Conservation (phyloP, 2,888 invertebrate species). For the Embidobia sp. region DNA sequence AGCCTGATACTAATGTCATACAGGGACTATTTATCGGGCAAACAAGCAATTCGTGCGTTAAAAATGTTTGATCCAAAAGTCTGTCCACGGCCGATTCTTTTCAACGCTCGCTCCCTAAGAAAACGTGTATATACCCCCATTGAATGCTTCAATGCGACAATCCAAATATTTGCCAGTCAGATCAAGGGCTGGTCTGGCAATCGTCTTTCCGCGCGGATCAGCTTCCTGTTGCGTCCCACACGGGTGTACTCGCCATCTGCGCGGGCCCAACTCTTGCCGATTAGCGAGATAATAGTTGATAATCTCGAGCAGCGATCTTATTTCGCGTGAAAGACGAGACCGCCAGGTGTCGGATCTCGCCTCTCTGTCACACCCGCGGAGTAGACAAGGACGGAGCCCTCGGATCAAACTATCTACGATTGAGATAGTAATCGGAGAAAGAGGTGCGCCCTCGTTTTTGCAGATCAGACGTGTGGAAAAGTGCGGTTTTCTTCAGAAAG, state of each 20-base stretch:
- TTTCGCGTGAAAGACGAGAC: slow-evolving; percentile 79
- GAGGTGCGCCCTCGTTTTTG: slow-evolving; percentile 46
- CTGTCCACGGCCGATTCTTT: too few relatives aligned
- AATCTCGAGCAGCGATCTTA: slow-evolving; percentile 78
- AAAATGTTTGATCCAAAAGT: too few relatives aligned
- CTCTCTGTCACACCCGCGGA: slow-evolving; percentile 25
- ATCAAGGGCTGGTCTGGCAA: slow-evolving; percentile 72
- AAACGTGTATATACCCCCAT: slow-evolving; percentile 56
- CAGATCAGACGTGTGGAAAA: slow-evolving; percentile 69
- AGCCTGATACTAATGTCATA: too few relatives aligned
- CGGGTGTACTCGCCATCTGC: slow-evolving; percentile 52
- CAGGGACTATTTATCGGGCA: too few relatives aligned
- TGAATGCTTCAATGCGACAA: slow-evolving; percentile 80
- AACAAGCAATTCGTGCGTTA: too few relatives aligned
- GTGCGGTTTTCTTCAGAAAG: slow-evolving; percentile 46
- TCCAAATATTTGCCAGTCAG: slow-evolving; percentile 81
- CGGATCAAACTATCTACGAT: slow-evolving; percentile 72
- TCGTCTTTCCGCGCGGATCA: slow-evolving; percentile 56
- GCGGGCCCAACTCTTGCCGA: slow-evolving; percentile 76
- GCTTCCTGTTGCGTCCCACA: slow-evolving; percentile 73
- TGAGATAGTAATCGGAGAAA: slow-evolving; percentile 66
- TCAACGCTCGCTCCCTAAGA: too few relatives aligned
- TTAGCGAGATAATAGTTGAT: slow-evolving; percentile 77
- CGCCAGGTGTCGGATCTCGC: slow-evolving; percentile 73
- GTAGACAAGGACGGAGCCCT: slow-evolving; percentile 27